Evolutionary conservation across 2,888 invertebrate species (phyloP), one percentile per base, ranked within the genome.

Genomic region (Eupithecia centaureata): DNA sequence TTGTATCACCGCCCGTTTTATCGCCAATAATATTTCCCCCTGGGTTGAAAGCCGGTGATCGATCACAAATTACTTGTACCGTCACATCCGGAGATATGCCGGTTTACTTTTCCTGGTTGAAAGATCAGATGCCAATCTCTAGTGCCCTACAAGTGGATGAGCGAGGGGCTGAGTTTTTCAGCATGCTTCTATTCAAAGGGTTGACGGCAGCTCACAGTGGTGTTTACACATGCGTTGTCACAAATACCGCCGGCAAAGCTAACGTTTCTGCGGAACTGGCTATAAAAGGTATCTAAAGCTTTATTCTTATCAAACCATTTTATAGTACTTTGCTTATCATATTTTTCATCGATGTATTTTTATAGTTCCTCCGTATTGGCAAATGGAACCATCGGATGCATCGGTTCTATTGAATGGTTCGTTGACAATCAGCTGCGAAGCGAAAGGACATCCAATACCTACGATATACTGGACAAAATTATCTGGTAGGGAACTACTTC

Each of bases 21-120:
- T 97, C 97, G 76, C 96, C 97, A 5, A 97, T 98, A 82, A 95
- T 94, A 63, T 98, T 98, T 83, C 97, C 97, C 0, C 95, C 96
- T 63, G 96, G 96, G 77, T 92, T 97, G 38, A 96, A 96, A 86
- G 95, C 94, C 15, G 96, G 96, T 65, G 96, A 97, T 86, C 94
- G 97, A 77, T 95, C 97, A 61, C 96, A 97, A 83, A 94, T 97
- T 52, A 96, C 97, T 1, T 98, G 98, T 84, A 97, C 96, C 61
- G 96, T 97, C 61, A 97, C 96, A 52, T 95, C 95, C 51, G 95
- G 95, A 25, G 95, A 95, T 81, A 94, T 95, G 92, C 95, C 95
- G 0, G 94, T 95, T 52, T 94, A 94, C 72, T 95, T 95, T 79
- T 93, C 95, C 13, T 95, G 95, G 95, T 94, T 95, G 64, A 96